Base-by-base conservation (phyloP, 2,113 vertebrate species). In the Zosterops pallidus region DNA sequence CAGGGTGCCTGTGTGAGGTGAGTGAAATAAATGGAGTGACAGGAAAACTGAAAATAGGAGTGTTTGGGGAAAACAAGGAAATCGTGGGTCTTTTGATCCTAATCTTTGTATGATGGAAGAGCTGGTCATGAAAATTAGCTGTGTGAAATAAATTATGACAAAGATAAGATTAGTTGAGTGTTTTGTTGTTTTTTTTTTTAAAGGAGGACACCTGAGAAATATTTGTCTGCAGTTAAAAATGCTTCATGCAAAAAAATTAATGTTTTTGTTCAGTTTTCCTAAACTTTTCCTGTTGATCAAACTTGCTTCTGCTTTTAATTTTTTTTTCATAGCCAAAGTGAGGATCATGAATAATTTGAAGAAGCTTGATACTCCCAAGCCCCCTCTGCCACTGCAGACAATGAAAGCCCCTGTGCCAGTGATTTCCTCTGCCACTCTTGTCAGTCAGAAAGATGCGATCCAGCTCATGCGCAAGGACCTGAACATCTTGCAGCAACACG, bases 341-440 rank as follows among this genome's bases (percentile, higher is more conserved):
- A 98, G 99, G 44, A 98, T 99, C 92, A 96, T 99, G 57, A 98
- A 96, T 90, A 99, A 98, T 92, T 97, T 99, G 92, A 98, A 97
- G 97, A 99, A 99, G 91, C 98, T 99, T 25, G 98, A 98, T 28
- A 88, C 89, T 55, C 99, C 99, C 9, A 98, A 94, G 39, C 96
- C 98, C 22, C 91, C 98, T 71, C 98, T 98, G 46, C 91, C 95
- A 0, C 96, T 99, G 62, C 98, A 98, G 65, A 97, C 86, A 0
- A 83, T 98, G 93, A 99, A 97, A 64, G 97, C 98, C 70, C 99
- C 99, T 2, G 99, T 99, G 59, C 98, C 98, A 20, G 98, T 98
- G 50, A 97, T 99, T 83, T 97, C 98, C 28, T 91, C 97, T 12
- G 63, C 90, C 35, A 97, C 97, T 47, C 97, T 99, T 10, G 97